Evolutionary conservation across 1,140 invertebrate genomes (phyloP).

Genomic region (Caenorhabditis latens): DNA sequence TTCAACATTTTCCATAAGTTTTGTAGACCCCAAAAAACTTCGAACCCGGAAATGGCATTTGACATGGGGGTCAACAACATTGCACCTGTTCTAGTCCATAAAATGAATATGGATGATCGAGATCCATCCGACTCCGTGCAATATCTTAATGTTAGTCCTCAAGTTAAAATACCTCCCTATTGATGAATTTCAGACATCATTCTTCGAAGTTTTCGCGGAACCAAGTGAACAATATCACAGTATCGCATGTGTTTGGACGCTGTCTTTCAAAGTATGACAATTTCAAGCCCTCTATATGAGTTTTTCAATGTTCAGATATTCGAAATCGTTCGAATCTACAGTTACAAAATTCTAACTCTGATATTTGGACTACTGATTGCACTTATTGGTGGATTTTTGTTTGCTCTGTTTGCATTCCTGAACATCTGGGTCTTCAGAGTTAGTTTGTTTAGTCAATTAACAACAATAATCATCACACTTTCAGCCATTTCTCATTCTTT

Average conservation of each 20-base stretch:
- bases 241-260: slow-evolving; percentile 58
- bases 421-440: slow-evolving; percentile 56
- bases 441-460: neutral
- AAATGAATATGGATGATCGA: slow-evolving; percentile 44
- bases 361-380: slow-evolving; percentile 45
- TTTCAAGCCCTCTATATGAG: neutral
- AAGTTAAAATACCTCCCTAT: too few species aligned
- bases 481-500: slow-evolving; percentile 36
- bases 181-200: slow-evolving; percentile 44
- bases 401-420: slow-evolving; percentile 41
- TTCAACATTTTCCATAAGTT: neutral
- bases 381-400: slow-evolving; percentile 36
- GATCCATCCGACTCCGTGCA: neutral
- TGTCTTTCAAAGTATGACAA: slow-evolving; percentile 35
- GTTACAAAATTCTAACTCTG: slow-evolving; percentile 50
- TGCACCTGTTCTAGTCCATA: slow-evolving; percentile 11
- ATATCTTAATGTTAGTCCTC: slow-evolving; percentile 19
- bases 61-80: slow-evolving; percentile 21
- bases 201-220: slow-evolving; percentile 54
- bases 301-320: slow-evolving; percentile 23
- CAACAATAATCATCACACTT: neutral
- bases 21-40: neutral
- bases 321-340: slow-evolving; percentile 56
- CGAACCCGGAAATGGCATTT: slow-evolving; percentile 5
- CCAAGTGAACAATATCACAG: slow-evolving; percentile 42